Evolutionary conservation across 2,113 vertebrate species (phyloP).

Genomic region (Gallinago paraguaiae): DNA sequence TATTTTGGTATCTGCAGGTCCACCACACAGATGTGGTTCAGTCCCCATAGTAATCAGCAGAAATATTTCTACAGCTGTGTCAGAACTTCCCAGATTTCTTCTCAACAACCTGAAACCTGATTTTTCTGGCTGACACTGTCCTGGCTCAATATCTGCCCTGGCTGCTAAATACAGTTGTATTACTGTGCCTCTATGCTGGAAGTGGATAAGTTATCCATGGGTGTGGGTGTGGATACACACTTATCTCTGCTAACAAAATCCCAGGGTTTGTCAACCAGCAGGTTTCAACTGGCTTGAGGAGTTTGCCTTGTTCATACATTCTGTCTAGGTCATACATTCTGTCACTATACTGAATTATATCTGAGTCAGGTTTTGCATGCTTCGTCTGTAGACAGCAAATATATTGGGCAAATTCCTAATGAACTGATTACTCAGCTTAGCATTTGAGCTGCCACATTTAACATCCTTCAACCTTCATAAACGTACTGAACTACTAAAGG

Average conservation of each 20-base stretch:
- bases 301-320: constrained; percentile 10
- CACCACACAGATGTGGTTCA: not conserved
- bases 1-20: not conserved
- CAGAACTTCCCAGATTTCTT: not conserved
- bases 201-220: not conserved
- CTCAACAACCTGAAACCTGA: not conserved
- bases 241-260: not conserved
- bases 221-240: not conserved
- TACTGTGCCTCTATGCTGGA: not conserved
- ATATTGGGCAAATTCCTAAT: constrained; percentile 67
- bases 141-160: not conserved
- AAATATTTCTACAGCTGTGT: not conserved
- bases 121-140: not conserved
- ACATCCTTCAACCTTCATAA: constrained; percentile 63
- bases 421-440: constrained; percentile 72
- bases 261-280: not conserved
- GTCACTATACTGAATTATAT: constrained; percentile 51
- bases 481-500: constrained; percentile 58
- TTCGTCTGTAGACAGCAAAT: constrained; percentile 46
- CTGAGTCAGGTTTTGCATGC: not conserved
- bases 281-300: not conserved
- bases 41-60: not conserved
- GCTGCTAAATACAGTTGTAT: not conserved
- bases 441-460: constrained; percentile 69
- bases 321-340: not conserved